phyloP scores from a whole-genome alignment of 2,797 vertebrate species.

The Myioborus miniatus region DNA sequence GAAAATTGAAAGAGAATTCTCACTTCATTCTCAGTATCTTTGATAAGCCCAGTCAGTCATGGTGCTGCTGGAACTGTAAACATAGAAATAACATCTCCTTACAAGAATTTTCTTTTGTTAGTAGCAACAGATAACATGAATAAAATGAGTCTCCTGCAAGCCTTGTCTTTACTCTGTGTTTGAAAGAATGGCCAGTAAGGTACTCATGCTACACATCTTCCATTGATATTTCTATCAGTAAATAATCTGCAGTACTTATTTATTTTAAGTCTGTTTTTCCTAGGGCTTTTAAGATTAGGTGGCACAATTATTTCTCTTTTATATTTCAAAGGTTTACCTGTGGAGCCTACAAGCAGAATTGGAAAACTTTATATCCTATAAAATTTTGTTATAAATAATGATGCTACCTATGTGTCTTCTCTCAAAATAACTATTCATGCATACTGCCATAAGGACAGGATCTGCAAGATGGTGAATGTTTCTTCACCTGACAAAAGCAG shows the following conservation, averaged over 20 bases:
- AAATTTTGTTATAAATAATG: background rate
- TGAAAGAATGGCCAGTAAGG: background rate
- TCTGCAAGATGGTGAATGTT: background rate
- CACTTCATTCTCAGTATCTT: background rate
- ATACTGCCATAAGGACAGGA: background rate
- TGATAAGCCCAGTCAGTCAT: background rate
- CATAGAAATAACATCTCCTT: background rate
- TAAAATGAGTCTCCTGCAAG: background rate
- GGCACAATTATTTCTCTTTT: background rate
- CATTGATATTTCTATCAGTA: background rate
- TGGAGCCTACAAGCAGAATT: background rate
- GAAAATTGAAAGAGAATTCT: background rate
- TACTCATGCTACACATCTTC: background rate
- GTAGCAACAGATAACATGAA: background rate
- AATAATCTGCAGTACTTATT: background rate
- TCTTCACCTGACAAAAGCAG: background rate
- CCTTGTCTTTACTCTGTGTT: background rate
- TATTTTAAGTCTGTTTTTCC: background rate
- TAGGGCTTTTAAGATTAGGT: background rate
- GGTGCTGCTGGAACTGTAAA: background rate
- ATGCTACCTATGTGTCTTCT: background rate
- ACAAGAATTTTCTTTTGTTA: background rate
- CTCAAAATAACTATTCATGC: background rate
- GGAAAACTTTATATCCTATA: background rate
- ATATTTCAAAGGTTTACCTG: background rate